Evolutionary conservation across 2,113 vertebrate genomes (phyloP), one percentile per base, ranked within the genome.

Genomic region (Nibea albiflora): DNA sequence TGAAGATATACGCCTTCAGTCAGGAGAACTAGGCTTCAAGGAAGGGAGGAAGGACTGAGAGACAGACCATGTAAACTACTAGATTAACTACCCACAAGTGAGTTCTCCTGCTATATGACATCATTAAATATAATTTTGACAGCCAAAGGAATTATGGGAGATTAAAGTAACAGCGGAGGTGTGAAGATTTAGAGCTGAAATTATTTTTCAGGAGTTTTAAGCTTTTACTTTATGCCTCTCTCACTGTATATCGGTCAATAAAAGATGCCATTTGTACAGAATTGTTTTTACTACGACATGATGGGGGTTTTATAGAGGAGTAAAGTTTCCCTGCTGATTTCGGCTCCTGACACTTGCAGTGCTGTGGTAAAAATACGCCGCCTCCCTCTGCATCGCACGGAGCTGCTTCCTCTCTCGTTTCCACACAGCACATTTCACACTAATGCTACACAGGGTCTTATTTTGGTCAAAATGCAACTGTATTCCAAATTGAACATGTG

Each of bases 361-460:
- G 20, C 61, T 31, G 53, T 4, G 26, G 20, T 76, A 79, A 69
- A 88, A 76, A 69, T 61, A 80, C 22, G 50, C 39, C 61, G 11
- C 31, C 39, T 62, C 44, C 26, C 39, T 56, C 10, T 62, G 47
- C 22, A 1, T 58, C 58, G 62, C 12, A 82, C 35, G 39, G 31
- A 76, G 70, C 5, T 46, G 47, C 19, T 10, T 70, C 14, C 31
- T 62, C 58, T 70, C 58, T 70, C 14, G 9, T 52, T 77, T 28
- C 66, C 20, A 47, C 24, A 49, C 26, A 11, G 46, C 28, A 79
- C 4, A 80, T 77, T 76, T 65, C 71, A 65, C 57, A 65, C 42
- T 60, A 9, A 65, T 50, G 1, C 65, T 22, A 70, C 22, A n/a
- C 12, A 64, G 4, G 22, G 11, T 24, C 6, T 49, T 70, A 57